Percentiles rank a stretch among this genome's conserved stretches.
These are phyloP conservation scores for Eulimnadia texana DNA, from an alignment of 1,140 invertebrate species.

Conservation along the genomic window DNA sequence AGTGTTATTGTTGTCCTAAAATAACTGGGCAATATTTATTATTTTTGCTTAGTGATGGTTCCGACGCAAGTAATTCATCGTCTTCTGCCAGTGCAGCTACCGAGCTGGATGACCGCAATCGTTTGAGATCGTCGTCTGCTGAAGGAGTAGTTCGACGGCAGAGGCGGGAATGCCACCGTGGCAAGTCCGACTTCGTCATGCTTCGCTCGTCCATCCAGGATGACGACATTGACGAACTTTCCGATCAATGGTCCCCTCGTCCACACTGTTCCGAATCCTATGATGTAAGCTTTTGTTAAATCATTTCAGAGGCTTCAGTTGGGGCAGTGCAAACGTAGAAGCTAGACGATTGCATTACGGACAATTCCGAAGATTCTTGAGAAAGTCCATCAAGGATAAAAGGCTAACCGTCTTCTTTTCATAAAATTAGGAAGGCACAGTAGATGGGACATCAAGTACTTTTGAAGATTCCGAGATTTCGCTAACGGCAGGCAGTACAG, in stretches of 20 bases:
- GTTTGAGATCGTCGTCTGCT: not conserved
- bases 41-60: conserved; percentile 13
- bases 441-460: conserved; percentile 28
- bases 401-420: no score
- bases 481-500: not conserved
- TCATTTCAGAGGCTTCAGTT: no score
- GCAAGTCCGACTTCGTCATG: not conserved
- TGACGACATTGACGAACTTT: not conserved
- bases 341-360: no score
- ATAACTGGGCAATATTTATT: no score
- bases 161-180: not conserved
- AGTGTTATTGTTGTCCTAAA: no score
- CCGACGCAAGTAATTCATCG: conserved; percentile 10
- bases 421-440: conserved; percentile 34
- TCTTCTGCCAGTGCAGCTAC: conserved; percentile 6
- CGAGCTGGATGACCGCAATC: not conserved
- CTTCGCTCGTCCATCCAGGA: not conserved
- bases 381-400: no score
- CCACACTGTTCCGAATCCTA: not conserved
- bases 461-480: conserved; percentile 19
- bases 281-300: not conserved
- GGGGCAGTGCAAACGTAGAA: no score
- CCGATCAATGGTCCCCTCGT: not conserved
- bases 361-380: no score
- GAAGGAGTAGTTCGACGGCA: not conserved